These are phyloP conservation scores for Noctua fimbriata DNA, from an alignment of 2,888 invertebrate species.

Conservation along the genomic window DNA sequence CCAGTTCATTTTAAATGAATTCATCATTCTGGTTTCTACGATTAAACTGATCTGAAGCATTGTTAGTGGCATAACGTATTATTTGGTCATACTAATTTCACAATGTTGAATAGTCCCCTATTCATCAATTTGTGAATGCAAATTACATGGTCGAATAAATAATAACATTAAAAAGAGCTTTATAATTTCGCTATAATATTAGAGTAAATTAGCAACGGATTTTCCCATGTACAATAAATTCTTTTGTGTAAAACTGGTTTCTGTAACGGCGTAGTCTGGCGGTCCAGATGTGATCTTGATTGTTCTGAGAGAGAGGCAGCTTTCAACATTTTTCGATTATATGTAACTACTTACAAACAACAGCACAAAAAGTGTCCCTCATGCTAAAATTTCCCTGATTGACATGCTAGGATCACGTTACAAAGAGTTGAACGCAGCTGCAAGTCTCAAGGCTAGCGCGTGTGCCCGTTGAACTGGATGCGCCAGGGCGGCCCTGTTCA, in stretches of 20 bases:
- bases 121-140: constrained; percentile 1
- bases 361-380: constrained; percentile 11
- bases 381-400: constrained; percentile 19
- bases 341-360: not conserved
- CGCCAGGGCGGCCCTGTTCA: not conserved
- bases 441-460: constrained; percentile 4
- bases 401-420: too few species aligned
- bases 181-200: not conserved
- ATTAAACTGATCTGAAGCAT: not conserved
- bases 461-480: not conserved
- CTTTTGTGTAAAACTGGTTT: constrained; percentile 28
- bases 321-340: not conserved
- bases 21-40: not conserved
- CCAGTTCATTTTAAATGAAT: too few species aligned
- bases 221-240: not conserved
- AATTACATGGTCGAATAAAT: not conserved
- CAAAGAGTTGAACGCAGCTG: too few species aligned
- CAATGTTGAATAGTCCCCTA: not conserved
- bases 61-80: not conserved
- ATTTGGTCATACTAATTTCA: not conserved
- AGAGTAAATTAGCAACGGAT: not conserved
- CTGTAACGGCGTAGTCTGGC: not conserved
- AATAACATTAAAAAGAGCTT: not conserved
- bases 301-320: not conserved
- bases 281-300: not conserved